phyloP scores from a whole-genome alignment of 2,888 invertebrate genomes.

The Drosophila prostipennis region DNA sequence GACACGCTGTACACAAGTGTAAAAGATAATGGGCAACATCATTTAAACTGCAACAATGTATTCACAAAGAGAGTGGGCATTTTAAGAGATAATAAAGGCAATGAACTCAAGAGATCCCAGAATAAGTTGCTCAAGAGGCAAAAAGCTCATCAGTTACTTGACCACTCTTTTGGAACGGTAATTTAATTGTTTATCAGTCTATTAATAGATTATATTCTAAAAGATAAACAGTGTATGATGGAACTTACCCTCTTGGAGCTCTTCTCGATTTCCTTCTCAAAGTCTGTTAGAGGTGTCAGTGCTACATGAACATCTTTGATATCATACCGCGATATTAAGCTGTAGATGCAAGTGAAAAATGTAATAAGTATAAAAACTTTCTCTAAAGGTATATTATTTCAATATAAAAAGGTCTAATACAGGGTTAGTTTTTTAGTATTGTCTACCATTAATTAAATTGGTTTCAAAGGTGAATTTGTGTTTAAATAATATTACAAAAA shows the following conservation, averaged over 20 bases:
- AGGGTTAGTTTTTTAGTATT: slow-evolving; percentile 2
- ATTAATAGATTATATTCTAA: slow-evolving; percentile 39
- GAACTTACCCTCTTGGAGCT: slow-evolving; percentile 82
- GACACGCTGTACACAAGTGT: slow-evolving; percentile 66
- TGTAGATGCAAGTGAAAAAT: slow-evolving; percentile 23
- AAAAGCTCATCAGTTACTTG: slow-evolving; percentile 8
- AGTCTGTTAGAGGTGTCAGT: slow-evolving; percentile 83
- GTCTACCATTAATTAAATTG: slow-evolving; percentile 18
- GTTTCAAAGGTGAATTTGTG: background rate
- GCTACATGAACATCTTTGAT: slow-evolving; percentile 84
- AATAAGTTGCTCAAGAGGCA: slow-evolving; percentile 2
- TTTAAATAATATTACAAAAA: slow-evolving; percentile 7
- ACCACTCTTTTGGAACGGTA: background rate
- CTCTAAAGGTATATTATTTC: background rate
- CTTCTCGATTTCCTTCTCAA: slow-evolving; percentile 82
- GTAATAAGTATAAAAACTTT: background rate
- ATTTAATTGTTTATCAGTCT: slow-evolving; percentile 28
- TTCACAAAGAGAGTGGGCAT: slow-evolving; percentile 4
- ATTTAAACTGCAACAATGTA: slow-evolving; percentile 62
- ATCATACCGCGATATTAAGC: slow-evolving; percentile 81
- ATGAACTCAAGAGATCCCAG: slow-evolving; percentile 14
- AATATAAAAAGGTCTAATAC: slow-evolving; percentile 36
- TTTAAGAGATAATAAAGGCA: background rate
- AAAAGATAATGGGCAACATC: slow-evolving; percentile 57
- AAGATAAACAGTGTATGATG: slow-evolving; percentile 28